Base-by-base conservation (phyloP, 2,797 vertebrate genomes). In the Phylloscopus collybita region DNA sequence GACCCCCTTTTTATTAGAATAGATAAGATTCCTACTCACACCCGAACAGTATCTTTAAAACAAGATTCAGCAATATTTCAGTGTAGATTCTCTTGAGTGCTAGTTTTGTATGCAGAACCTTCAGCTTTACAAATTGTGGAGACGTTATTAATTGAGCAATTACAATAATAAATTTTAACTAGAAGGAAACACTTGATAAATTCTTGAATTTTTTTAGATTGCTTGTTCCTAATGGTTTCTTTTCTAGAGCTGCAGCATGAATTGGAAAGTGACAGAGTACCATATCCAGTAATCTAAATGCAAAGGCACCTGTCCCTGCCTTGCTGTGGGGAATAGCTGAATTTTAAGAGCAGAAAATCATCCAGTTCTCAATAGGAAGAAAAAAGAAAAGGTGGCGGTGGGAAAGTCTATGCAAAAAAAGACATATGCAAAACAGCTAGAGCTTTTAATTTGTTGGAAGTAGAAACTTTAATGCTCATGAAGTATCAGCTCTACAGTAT, bases 351-450 rank as follows among this genome's bases (percentile, higher is more conserved):
- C 1, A 5, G 26, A 93, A 88, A 65, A 86, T 40, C 25, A 88
- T 65, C 30, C 27, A 65, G 2, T 44, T 91, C 34, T 90, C 34
- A 80, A 20, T 65, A 32, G 36, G 34, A 73, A 61, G 8, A 19
- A 30, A 22, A 25, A 27, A 16, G 14, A 7, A 9, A 30, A 4
- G 2, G 4, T 5, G 10, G 4, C 2, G 7, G 3, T 0, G 3
- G 22, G 4, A 34, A 64, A 64, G 11, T 47, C 12, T 76, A 38
- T 16, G 13, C 6, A 56, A 57, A 80, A 80, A 80, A 82, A 83
- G 4, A 5, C 32, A 44, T 12, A 16, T 50, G 40, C 20, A 86
- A 88, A 81, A 81, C 34, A 92, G 13, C 32, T 50, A 12, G 32
- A 87, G 29, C 15, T 23, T 84, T 88, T 59, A 62, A 56, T 93